A percentile compares a stretch with the other conserved stretches of the same genome.
These are phyloP conservation scores for Nyleta sp. DNA, from an alignment of 2,888 invertebrate genomes.

Conservation along the genomic window DNA sequence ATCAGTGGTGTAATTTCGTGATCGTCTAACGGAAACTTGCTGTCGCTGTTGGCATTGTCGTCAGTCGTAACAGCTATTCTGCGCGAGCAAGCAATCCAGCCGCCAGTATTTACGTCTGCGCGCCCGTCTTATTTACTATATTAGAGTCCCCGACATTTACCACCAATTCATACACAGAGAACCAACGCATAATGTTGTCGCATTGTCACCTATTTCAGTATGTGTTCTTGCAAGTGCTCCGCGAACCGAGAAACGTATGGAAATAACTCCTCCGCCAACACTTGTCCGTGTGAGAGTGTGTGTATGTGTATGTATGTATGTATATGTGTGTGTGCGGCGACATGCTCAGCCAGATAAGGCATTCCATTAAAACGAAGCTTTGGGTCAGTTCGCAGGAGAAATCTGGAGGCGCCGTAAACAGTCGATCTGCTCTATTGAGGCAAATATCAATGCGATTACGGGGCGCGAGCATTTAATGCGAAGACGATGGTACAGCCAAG, in stretches of 20 bases:
- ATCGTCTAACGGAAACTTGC: conserved; percentile 28
- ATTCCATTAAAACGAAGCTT: conserved; percentile 48
- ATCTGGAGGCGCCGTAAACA: conserved; percentile 50
- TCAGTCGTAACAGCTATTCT: conserved; percentile 48
- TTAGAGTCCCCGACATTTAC: conserved; percentile 39
- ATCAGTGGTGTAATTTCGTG: conserved; percentile 48
- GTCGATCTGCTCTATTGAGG: conserved; percentile 60
- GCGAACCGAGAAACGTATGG: conserved; percentile 25
- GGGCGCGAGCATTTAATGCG: conserved; percentile 10
- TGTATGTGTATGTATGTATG: background rate
- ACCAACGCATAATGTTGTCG: conserved; percentile 39
- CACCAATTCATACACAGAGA: conserved; percentile 31
- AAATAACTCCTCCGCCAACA: conserved; percentile 12
- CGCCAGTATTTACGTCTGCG: conserved; percentile 44
- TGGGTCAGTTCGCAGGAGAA: conserved; percentile 32
- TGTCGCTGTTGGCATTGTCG: conserved; percentile 51
- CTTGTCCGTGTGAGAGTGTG: background rate
- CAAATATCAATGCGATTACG: conserved; percentile 10
- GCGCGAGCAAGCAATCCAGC: conserved; percentile 32
- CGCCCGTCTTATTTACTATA: conserved; percentile 52
- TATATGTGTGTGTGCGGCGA: conserved; percentile 5
- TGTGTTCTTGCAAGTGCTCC: conserved; percentile 43
- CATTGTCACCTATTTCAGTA: conserved; percentile 46
- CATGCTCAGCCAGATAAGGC: conserved; percentile 39
- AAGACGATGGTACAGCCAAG: conserved; percentile 7